Percentiles rank a stretch among this genome's conserved stretches.
phyloP scores from a whole-genome alignment of 2,888 invertebrate species.

The Diadromus collaris region DNA sequence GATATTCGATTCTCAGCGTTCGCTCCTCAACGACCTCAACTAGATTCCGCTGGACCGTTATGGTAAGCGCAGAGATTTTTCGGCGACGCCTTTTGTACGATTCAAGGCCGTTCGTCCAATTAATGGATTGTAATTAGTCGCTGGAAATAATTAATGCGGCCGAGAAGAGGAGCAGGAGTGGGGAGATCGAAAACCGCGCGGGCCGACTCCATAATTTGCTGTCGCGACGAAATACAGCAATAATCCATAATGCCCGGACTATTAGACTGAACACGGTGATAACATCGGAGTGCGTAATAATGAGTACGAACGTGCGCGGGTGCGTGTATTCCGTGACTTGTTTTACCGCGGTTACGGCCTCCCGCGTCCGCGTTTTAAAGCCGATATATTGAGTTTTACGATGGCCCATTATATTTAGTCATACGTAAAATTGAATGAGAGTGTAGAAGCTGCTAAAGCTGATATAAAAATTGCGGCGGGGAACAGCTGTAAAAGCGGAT shows the following conservation, averaged over 20 bases:
- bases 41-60: too few species aligned
- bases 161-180: not conserved
- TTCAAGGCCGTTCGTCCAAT: not conserved
- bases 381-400: not conserved
- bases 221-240: not conserved
- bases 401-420: not conserved
- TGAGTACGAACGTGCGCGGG: not conserved
- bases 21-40: too few species aligned
- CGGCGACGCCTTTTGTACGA: not conserved
- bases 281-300: not conserved
- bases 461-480: not conserved
- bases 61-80: not conserved
- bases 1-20: not conserved
- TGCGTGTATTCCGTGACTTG: not conserved
- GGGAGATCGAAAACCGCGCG: not conserved
- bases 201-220: not conserved
- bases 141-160: not conserved
- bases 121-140: not conserved
- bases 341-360: not conserved
- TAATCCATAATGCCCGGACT: not conserved
- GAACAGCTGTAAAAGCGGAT: not conserved
- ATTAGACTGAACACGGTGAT: not conserved
- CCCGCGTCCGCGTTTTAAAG: not conserved
- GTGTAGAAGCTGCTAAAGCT: not conserved
- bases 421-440: conserved; percentile 5